These are phyloP conservation scores for Dicrurus megarhynchus DNA, from an alignment of 2,113 vertebrate species.

Conservation along the genomic window DNA sequence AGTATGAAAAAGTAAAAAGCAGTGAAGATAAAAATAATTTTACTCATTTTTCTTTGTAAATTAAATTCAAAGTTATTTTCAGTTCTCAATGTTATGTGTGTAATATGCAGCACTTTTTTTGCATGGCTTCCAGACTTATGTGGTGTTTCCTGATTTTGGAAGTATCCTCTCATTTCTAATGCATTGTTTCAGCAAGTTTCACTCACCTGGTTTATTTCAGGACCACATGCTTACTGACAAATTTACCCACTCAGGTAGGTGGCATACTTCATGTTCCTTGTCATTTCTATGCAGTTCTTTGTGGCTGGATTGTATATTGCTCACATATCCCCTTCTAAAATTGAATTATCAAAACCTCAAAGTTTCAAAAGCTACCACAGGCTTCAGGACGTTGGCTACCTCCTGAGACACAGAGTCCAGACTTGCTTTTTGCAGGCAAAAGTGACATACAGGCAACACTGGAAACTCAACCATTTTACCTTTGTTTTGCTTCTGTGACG, in stretches of 20 bases:
- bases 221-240: neutral
- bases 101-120: neutral
- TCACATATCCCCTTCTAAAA: neutral
- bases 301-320: accelerated
- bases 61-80: neutral
- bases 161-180: neutral
- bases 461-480: neutral
- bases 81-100: neutral
- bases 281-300: accelerated
- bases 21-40: neutral
- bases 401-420: neutral
- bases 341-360: neutral
- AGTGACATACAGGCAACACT: neutral
- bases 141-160: neutral
- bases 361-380: neutral
- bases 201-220: neutral
- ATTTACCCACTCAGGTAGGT: neutral
- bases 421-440: neutral
- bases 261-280: neutral
- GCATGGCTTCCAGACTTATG: accelerated
- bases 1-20: neutral
- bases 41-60: neutral
- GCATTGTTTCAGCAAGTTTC: neutral
- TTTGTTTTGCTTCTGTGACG: neutral
- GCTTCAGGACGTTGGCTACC: accelerated